phyloP scores from a whole-genome alignment of 2,113 vertebrate species.

The Lagenorhynchus albirostris region DNA sequence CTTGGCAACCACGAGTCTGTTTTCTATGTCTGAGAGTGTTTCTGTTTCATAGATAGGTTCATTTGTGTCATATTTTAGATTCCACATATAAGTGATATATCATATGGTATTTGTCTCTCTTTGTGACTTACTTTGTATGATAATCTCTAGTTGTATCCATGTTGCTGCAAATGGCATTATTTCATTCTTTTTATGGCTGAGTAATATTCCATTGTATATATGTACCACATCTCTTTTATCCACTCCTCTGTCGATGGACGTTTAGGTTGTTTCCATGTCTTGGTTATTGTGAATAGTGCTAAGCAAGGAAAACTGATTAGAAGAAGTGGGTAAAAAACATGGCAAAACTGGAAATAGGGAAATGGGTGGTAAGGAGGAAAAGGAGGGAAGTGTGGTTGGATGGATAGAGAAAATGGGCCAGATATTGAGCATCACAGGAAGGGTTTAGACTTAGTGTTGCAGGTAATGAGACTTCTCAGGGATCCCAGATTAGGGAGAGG shows the following conservation, averaged over 20 bases:
- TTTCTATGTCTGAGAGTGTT: neutral
- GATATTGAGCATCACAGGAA: neutral
- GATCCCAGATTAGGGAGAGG: no score
- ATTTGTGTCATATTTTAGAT: neutral
- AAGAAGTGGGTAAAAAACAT: neutral
- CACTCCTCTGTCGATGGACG: neutral
- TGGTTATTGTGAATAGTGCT: neutral
- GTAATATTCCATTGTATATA: neutral
- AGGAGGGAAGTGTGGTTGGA: neutral
- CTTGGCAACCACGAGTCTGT: no score
- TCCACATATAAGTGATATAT: neutral
- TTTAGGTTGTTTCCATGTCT: neutral
- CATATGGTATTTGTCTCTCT: neutral
- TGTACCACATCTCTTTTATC: neutral
- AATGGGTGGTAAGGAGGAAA: no score
- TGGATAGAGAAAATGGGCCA: neutral
- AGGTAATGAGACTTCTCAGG: neutral
- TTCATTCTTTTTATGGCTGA: neutral
- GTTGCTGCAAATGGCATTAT: neutral
- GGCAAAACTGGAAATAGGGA: neutral
- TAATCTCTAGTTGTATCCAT: neutral
- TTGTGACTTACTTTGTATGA: neutral
- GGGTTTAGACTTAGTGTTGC: neutral
- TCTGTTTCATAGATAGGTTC: neutral
- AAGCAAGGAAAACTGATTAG: neutral